Percentiles rank a stretch among this genome's conserved stretches.
Conservation (phyloP, 2,113 vertebrate species). For the Mustelus asterias region DNA sequence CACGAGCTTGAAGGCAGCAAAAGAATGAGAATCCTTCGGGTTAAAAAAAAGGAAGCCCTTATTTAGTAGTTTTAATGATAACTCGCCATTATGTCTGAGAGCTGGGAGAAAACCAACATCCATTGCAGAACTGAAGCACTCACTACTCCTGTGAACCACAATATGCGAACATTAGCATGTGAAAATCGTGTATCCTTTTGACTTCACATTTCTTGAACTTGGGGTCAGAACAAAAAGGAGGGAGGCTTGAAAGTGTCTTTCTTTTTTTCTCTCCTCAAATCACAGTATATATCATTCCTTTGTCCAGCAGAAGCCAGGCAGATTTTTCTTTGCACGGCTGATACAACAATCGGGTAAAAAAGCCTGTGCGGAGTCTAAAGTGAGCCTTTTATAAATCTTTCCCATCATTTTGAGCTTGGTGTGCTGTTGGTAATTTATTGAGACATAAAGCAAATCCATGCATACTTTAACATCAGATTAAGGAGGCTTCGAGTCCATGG, state of each 20-base stretch:
- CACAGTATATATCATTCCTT: constrained; percentile 5
- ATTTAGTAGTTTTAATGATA: neutral
- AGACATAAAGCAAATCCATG: constrained; percentile 8
- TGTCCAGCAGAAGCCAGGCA: neutral
- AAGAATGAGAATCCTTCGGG: neutral
- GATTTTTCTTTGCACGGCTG: neutral
- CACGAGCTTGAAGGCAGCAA: neutral
- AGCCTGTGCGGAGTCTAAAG: too few relatives aligned
- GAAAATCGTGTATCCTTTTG: constrained; percentile 18
- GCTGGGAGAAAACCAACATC: neutral
- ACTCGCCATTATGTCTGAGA: neutral
- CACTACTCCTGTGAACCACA: neutral
- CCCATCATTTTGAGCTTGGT: neutral
- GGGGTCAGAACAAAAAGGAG: neutral
- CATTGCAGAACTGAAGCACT: neutral
- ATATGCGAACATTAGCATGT: neutral
- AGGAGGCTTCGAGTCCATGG: neutral
- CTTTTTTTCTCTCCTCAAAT: neutral
- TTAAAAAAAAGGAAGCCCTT: neutral
- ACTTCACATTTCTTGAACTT: neutral
- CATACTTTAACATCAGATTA: constrained; percentile 30
- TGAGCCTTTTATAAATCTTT: neutral
- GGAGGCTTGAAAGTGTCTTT: constrained; percentile 11
- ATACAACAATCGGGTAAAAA: neutral
- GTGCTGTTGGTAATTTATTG: constrained; percentile 26